Percentiles rank a stretch among this genome's conserved stretches.
phyloP scores from a whole-genome alignment of 2,113 vertebrate species.

The Gopherus flavomarginatus region DNA sequence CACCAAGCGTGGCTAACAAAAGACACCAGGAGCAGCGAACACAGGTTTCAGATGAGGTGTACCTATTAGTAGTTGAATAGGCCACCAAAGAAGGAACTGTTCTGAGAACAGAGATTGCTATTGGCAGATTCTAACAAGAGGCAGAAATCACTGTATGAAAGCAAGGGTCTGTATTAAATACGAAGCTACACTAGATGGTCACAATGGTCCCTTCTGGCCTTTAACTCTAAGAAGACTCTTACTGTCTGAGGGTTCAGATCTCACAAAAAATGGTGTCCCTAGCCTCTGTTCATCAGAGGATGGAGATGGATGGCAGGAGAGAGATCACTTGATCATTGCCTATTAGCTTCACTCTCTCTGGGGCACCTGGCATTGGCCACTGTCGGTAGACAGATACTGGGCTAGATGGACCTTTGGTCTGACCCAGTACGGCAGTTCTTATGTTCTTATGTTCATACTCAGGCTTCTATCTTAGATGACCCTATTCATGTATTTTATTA shows the following conservation, averaged over 20 bases:
- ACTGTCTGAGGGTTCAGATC: not conserved
- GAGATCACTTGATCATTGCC: too few species aligned
- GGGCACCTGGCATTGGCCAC: too few species aligned
- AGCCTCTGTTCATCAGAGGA: too few species aligned
- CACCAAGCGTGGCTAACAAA: not conserved
- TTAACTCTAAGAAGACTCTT: not conserved
- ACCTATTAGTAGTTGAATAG: not conserved
- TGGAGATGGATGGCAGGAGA: too few species aligned
- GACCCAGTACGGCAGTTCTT: too few species aligned
- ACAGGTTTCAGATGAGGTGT: not conserved
- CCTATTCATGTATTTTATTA: not conserved
- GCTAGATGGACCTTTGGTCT: too few species aligned
- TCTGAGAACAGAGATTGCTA: not conserved
- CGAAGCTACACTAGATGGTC: not conserved
- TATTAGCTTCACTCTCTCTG: too few species aligned
- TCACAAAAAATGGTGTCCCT: too few species aligned
- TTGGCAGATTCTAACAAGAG: not conserved
- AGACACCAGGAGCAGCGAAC: not conserved
- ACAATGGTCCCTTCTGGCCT: not conserved
- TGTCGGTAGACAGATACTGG: too few species aligned
- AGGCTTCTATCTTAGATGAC: not conserved
- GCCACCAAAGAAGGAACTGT: not conserved
- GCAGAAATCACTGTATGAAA: not conserved
- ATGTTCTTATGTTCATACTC: too few species aligned
- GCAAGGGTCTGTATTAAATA: not conserved